Base-by-base conservation (phyloP, 2,797 vertebrate genomes). In the Gymnothorax reevesii region DNA sequence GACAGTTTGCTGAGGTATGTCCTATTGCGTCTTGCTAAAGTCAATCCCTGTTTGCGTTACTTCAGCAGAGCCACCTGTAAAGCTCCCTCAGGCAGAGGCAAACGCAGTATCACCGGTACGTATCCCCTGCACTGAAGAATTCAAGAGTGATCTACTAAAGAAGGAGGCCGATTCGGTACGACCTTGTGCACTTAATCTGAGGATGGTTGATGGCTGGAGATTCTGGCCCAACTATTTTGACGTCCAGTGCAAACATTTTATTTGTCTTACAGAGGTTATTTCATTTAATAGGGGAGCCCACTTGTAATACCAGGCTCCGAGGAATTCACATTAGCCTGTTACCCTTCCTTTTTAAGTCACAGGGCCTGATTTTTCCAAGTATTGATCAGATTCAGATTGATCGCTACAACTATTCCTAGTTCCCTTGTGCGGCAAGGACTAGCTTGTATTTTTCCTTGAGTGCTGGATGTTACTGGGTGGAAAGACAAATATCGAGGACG, bases 111-210 rank as follows among this genome's bases (percentile, higher is more conserved):
- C 89, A 0, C 0, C 4, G 5, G 42, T 20, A 0, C 86, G 90
- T 25, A 60, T 22, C 12, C 6, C 0, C 1, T 84, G 83, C 33
- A 82, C 73, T 0, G 57, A 84, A 0, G 0, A 12, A 0, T 90
- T 91, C 84, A 89, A 91, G 91, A 88, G 0, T 7, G 1, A 57
- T 1, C 92, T 87, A 42, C n/a, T 75, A 49, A 83, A 86, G 0
- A 17, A 88, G 2, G 0, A 0, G 59, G 7, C 20, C 2, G 42
- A 12, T 84, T 84, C 64, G 83, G 83, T 84, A 84, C 17, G 27
- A 52, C 15, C 13, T 27, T 27, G 27, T 17, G 17, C 22, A 52
- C 0, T 52, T 22, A 20, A 20, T 8, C 62, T 54, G 83, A 73
- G 25, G 64, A 13, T 77, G 6, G 33, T 15, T 17, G 33, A 52